Conservation (phyloP, 2,113 vertebrate species). For the Polypterus bichir region DNA sequence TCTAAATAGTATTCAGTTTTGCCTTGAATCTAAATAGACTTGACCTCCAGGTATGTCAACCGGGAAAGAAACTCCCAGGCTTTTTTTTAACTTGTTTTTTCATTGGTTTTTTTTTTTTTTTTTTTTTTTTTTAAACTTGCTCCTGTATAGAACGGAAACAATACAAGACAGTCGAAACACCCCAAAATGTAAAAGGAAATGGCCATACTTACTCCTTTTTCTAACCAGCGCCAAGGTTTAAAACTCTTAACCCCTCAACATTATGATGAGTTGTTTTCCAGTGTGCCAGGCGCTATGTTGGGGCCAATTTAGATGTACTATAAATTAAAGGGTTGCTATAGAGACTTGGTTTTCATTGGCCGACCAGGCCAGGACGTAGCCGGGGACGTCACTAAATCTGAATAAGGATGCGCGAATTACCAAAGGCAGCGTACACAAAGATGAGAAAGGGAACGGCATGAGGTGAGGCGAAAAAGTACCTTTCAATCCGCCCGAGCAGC, state of each 20-base stretch:
- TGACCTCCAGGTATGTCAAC: not conserved
- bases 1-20: conserved; percentile 13
- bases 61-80: not conserved
- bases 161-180: conserved; percentile 8
- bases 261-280: conserved; percentile 53
- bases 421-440: conserved; percentile 65
- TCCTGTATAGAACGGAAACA: conserved; percentile 12
- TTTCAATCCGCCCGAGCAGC: conserved; percentile 29
- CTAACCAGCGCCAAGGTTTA: conserved; percentile 39
- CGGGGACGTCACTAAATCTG: conserved; percentile 73
- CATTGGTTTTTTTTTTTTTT: not conserved
- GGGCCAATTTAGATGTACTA: conserved; percentile 74
- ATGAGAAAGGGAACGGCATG: conserved; percentile 71
- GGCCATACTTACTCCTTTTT: conserved; percentile 43
- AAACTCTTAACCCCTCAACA: conserved; percentile 45
- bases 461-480: conserved; percentile 61
- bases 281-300: conserved; percentile 49
- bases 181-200: conserved; percentile 18
- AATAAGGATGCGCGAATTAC: conserved; percentile 80
- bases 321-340: conserved; percentile 83
- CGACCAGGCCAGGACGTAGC: conserved; percentile 44
- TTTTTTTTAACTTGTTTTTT: not conserved
- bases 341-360: conserved; percentile 71
- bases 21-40: conserved; percentile 1
- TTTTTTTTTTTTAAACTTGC: not conserved